Evolutionary conservation across 1,140 invertebrate species (phyloP).

Genomic region (Epicauta chinensis): DNA sequence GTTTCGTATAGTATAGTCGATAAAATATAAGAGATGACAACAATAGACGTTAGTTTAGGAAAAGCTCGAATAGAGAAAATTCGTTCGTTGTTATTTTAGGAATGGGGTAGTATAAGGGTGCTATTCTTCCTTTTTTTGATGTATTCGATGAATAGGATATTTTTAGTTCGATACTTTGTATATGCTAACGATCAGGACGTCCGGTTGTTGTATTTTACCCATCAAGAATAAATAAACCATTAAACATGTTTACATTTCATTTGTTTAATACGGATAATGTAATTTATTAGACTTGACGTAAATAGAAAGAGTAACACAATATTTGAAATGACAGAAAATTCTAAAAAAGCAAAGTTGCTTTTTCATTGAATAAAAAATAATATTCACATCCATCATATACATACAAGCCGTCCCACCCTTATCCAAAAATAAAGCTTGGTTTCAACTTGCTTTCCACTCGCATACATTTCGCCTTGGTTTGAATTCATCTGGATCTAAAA

Average conservation of each 20-base stretch:
- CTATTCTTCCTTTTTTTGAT: constrained; percentile 27
- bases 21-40: constrained; percentile 42
- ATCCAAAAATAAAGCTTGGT: too few relatives aligned
- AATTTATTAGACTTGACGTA: constrained; percentile 5
- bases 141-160: constrained; percentile 33
- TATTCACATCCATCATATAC: too few relatives aligned
- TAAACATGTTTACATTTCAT: constrained; percentile 27
- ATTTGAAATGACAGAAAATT: too few relatives aligned
- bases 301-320: too few relatives aligned
- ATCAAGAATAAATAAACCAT: constrained; percentile 35
- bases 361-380: too few relatives aligned
- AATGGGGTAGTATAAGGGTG: too few relatives aligned
- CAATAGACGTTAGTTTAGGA: constrained; percentile 35
- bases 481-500: too few relatives aligned
- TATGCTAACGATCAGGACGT: constrained; percentile 33
- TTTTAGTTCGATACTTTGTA: constrained; percentile 26
- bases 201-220: constrained; percentile 35
- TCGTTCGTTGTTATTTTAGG: constrained; percentile 10
- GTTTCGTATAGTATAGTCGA: constrained; percentile 30
- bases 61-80: constrained; percentile 28
- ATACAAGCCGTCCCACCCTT: too few relatives aligned
- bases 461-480: too few relatives aligned
- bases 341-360: too few relatives aligned
- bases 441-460: too few relatives aligned
- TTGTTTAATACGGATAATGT: constrained; percentile 22